Base-by-base conservation (phyloP, 2,888 invertebrate genomes). In the Cryptocephalus primarius region DNA sequence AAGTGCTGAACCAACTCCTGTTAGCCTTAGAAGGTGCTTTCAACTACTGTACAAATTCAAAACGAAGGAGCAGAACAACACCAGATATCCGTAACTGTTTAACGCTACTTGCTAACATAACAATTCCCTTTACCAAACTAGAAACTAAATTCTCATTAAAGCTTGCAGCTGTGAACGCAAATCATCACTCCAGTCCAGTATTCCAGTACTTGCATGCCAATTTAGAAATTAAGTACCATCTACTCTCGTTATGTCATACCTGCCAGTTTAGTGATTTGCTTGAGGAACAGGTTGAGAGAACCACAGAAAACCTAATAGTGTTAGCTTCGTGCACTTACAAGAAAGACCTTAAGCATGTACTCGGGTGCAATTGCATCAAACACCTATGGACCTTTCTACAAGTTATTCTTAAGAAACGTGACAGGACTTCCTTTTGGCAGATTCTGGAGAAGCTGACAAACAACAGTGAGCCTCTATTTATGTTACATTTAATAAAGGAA, bases 331-430 rank as follows among this genome's bases (percentile, higher is more conserved):
- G 42, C 42, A n/a, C 42, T 65, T 39, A 54, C 22, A 22, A 22
- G 22, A 22, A 22, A 22, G 22, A 22, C 3, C 22, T 22, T 22
- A 41, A 45, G 31, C 11, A 40, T 4, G 51, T 56, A 11, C 60
- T 62, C 52, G 31, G 53, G 13, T 68, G 68, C 49, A 40, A 46
- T 31, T 69, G 69, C 51, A 42, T 62, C 4, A 59, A 60, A 48
- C 50, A 56, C 9, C 51, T 64, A 32, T 68, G 66, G 65, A 42
- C 63, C n/a, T 43, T 62, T 10, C 31, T 66, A n/a, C 60, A 64
- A 42, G 34, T 57, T 10, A 58, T 60, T 40, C 52, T 48, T 42
- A 60, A 63, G 41, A 55, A 53, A 48, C 47, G 44, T 12, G 47
- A 50, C 36, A 41, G 40, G n/a, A 46, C 52, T 11, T 41, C 42